Base-by-base conservation (phyloP, 2,888 invertebrate species). In the Pollenia labialis region DNA sequence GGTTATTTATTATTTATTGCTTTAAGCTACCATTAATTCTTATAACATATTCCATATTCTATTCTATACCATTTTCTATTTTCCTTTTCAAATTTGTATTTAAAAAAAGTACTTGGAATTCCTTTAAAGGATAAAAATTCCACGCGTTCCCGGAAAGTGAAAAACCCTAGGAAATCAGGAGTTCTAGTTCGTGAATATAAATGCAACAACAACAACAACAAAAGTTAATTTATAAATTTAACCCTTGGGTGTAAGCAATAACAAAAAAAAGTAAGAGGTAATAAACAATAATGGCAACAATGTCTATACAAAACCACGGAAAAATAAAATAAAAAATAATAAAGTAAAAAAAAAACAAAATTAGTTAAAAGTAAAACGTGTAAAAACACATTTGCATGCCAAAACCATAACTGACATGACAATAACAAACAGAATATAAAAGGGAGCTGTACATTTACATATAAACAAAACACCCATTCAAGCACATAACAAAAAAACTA, bases 241-340 rank as follows among this genome's bases (percentile, higher is more conserved):
- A 56, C 85, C 58, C 85, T 52, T 81, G 85, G 58, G 62, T 76
- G 56, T 62, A 76, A 48, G 76, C 12, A 81, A 64, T 72, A 72
- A 56, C 56, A 54, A 81, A 52, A 81, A 52, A 60, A 64, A 46
- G 44, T 48, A 62, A 42, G 68, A 64, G 68, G 75, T 64, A 81
- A 80, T 80, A 85, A 85, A 81, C 64, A 85, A 81, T 85, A 85
- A 81, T 85, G 81, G 66, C 58, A 81, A 76, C 71, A 76, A 14
- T 71, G 75, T 76, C 75, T 75, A 62, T 71, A 54, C 54, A 74
- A 74, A 74, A 66, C 72, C 83, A 74, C 71, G 77, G 42, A 75
- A 64, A 68, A 46, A 71, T 12, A 69, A 44, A 42, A 69, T 6
- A 69, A 12, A 40, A 52, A 69, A 69, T 32, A 46, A 32, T 58